Percentiles rank a stretch among this genome's conserved stretches.
phyloP scores from a whole-genome alignment of 2,797 vertebrate species.

The Cetoscarus ocellatus region DNA sequence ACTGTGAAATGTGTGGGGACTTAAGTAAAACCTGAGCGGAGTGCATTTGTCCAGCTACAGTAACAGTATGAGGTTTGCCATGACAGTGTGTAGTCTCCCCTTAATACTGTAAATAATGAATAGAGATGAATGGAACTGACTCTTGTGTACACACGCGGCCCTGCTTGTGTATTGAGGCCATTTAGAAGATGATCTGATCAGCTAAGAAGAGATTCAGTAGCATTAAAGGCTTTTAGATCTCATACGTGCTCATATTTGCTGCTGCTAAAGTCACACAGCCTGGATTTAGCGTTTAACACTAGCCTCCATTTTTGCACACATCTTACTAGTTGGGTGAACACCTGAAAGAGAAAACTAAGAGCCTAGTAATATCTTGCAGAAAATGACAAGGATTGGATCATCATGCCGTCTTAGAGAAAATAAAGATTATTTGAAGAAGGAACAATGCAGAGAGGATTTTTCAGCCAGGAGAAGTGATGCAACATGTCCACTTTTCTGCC shows the following conservation, averaged over 20 bases:
- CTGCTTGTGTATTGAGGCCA: slow-evolving; percentile 62
- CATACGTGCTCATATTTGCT: slow-evolving; percentile 53
- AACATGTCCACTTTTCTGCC: slow-evolving; percentile 71
- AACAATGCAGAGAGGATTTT: slow-evolving; percentile 65
- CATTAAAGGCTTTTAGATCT: slow-evolving; percentile 71
- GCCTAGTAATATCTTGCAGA: slow-evolving; percentile 29
- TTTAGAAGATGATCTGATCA: slow-evolving; percentile 70
- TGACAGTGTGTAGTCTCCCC: slow-evolving; percentile 39
- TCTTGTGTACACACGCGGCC: slow-evolving; percentile 22
- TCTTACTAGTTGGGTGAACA: slow-evolving; percentile 16
- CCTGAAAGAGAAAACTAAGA: slow-evolving; percentile 31
- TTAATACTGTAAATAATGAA: slow-evolving; percentile 46
- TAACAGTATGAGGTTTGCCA: slow-evolving; percentile 21
- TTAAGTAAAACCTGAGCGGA: slow-evolving; percentile 52
- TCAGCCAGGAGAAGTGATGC: slow-evolving; percentile 67
- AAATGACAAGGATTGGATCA: slow-evolving; percentile 33
- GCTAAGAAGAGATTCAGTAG: slow-evolving; percentile 64
- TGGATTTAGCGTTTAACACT: slow-evolving; percentile 7
- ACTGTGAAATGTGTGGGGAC: slow-evolving; percentile 78
- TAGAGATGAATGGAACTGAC: slow-evolving; percentile 46
- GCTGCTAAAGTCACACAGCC: slow-evolving; percentile 47
- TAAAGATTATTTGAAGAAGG: slow-evolving; percentile 49
- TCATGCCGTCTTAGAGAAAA: slow-evolving; percentile 44
- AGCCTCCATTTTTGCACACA: slow-evolving; percentile 17
- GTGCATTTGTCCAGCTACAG: slow-evolving; percentile 43